Evolutionary conservation across 2,888 invertebrate species (phyloP).

Genomic region (Eudasyphora cyanicolor): DNA sequence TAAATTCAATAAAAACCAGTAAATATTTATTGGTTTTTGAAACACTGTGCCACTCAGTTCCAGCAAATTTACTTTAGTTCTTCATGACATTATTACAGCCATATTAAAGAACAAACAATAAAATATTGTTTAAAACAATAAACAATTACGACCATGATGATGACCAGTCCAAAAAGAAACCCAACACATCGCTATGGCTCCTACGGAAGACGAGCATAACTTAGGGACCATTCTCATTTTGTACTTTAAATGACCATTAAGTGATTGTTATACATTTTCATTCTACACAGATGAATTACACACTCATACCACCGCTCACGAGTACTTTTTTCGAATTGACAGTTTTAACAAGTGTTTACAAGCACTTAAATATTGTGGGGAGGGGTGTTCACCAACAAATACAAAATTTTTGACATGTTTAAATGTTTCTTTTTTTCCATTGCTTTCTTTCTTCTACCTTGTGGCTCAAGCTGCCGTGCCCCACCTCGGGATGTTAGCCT

Average conservation of each 20-base stretch:
- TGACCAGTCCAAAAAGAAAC: slow-evolving; percentile 30
- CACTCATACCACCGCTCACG: too few relatives aligned
- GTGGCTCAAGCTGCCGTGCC: neutral
- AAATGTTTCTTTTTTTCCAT: slow-evolving; percentile 30
- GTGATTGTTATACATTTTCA: slow-evolving; percentile 7
- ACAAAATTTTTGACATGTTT: slow-evolving; percentile 50
- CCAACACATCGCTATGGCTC: slow-evolving; percentile 11
- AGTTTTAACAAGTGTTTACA: slow-evolving; percentile 61
- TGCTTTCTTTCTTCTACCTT: neutral
- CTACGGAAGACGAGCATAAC: slow-evolving; percentile 9
- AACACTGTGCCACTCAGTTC: neutral
- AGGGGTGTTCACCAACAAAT: neutral
- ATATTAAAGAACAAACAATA: slow-evolving; percentile 33
- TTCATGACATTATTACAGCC: slow-evolving; percentile 15
- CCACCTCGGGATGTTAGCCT: neutral
- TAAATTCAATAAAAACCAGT: too few relatives aligned
- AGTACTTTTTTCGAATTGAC: slow-evolving; percentile 45
- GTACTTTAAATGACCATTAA: slow-evolving; percentile 39
- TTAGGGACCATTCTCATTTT: slow-evolving; percentile 31
- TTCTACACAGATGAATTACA: neutral
- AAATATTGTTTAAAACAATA: slow-evolving; percentile 20
- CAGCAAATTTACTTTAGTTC: slow-evolving; percentile 10
- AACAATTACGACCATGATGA: neutral
- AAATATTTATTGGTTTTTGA: too few relatives aligned
- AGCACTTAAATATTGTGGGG: slow-evolving; percentile 48